Evolutionary conservation across 1,140 invertebrate species (phyloP), one percentile per base, ranked within the genome.

Genomic region (Nylanderia fulva): DNA sequence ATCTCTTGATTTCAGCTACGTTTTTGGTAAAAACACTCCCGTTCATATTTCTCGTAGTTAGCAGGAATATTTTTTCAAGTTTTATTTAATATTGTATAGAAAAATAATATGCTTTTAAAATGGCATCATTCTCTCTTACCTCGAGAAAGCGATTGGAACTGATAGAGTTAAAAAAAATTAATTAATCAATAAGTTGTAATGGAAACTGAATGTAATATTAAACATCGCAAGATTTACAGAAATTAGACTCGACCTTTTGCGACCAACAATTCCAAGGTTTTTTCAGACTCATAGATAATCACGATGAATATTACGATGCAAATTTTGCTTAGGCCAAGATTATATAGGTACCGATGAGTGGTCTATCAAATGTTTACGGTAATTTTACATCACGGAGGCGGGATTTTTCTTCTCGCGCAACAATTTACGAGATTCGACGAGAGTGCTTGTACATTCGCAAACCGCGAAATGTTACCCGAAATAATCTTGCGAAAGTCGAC

Each of bases 401-500:
- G 13, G 39, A 72, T 82, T 72, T 71, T 71, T 18, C 52, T 18
- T 56, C 24, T 29, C 29, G 66, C 52, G 29, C 68, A 42, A 39
- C 61, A 27, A 45, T 71, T 45, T 56, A 36, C 33, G 52, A 33
- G 33, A 64, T 48, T 79, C 61, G 29, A 36, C 33, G 45, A 36
- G 27, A 21, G 2, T n/a, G 39, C 42, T 68, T 15, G 48, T 21
- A 24, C 33, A 64, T 68, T n/a, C 61, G 75, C 15, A 71, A 80
- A 80, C 48, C 48, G 61, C 64, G 24, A 71, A 80, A 58, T 24
- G 33, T 71, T 52, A 24, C 24, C 75, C 29, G 29, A 61, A 68
- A 79, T 68, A 79, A 68, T 79, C 33, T 21, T 61, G 77, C 54
- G 66, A 82, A 82, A 82, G 66, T 72, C 36, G 36, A 82, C 52